Base-by-base conservation (phyloP, 2,113 vertebrate genomes). In the Mormoops blainvillei region DNA sequence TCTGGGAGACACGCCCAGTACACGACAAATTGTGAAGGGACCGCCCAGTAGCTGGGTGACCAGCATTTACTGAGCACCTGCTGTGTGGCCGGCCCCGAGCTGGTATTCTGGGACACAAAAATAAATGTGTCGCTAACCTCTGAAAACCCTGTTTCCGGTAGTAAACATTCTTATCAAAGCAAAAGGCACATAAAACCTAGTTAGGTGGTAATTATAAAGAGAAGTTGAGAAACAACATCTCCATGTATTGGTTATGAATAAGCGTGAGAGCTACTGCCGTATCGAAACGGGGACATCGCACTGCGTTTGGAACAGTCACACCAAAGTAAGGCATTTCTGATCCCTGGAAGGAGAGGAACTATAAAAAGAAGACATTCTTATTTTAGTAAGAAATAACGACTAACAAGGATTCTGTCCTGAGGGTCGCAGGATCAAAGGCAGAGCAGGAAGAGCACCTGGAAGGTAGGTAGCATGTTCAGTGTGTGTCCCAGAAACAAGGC, bases 321-420 rank as follows among this genome's bases (percentile, higher is more conserved):
- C 33, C 38, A 9, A 85, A 91, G 41, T 63, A 76, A 93, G 20
- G 89, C 9, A 56, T 81, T 94, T 58, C 52, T 61, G 22, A 28
- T 67, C 1, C 38, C 83, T 38, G 85, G 26, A 70, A 15, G 82
- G 38, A 80, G 14, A 43, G 31, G 24, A 5, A 94, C 41, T 68
- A 77, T 71, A n/a, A 78, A 95, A 87, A 81, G 26, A 5, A 92
- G n/a, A 71, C 36, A 65, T 5, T 56, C 70, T 31, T 54, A 43
- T 73, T 86, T 95, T 95, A 85, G 31, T 28, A 88, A 71, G 28
- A 24, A 88, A 73, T 91, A 15, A 68, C 82, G n/a, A 91, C 81
- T 76, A 83, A 36, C 80, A 85, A 71, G 33, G 41, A 88, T 20
- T 56, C 33, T 61, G 6, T 41, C 50, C 18, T 19, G 85, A 92